Percentiles rank a stretch among this genome's conserved stretches.
Evolutionary conservation across 2,888 invertebrate species (phyloP).

Genomic region (Lycia hirtaria): DNA sequence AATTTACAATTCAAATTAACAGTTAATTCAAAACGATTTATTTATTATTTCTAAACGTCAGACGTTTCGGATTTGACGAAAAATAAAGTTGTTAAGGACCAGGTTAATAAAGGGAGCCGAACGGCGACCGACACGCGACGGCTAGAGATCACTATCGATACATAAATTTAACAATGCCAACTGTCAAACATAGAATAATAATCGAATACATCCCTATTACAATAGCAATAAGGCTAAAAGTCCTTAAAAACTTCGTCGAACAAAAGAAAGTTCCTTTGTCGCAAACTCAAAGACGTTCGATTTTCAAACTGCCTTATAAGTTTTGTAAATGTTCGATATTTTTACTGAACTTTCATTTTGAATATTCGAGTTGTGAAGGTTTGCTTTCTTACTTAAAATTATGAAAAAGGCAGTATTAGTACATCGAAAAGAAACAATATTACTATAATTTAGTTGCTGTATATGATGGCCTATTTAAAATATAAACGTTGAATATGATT

Average conservation of each 20-base stretch:
- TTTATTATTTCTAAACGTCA: slow-evolving; percentile 59
- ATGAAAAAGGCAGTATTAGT: too few relatives aligned
- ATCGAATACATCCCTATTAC: slow-evolving; percentile 52
- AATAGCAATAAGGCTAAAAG: slow-evolving; percentile 30
- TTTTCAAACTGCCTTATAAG: slow-evolving; percentile 53
- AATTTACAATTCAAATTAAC: slow-evolving; percentile 74
- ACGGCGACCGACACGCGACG: slow-evolving; percentile 70
- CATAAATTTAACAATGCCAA: slow-evolving; percentile 58
- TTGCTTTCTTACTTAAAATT: slow-evolving; percentile 32
- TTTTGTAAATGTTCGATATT: slow-evolving; percentile 30
- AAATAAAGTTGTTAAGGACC: slow-evolving; percentile 77
- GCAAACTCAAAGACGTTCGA: slow-evolving; percentile 58
- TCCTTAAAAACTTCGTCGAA: slow-evolving; percentile 17
- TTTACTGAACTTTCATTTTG: slow-evolving; percentile 18
- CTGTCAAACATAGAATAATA: slow-evolving; percentile 48
- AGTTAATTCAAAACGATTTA: slow-evolving; percentile 64
- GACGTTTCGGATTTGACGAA: slow-evolving; percentile 67
- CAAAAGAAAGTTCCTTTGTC: slow-evolving; percentile 38
- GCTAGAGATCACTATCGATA: slow-evolving; percentile 70
- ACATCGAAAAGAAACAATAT: too few relatives aligned
- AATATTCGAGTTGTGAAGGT: slow-evolving; percentile 13
- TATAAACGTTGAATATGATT: too few relatives aligned
- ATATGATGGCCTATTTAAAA: too few relatives aligned
- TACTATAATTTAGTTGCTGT: too few relatives aligned
- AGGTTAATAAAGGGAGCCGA: slow-evolving; percentile 56